A percentile compares a stretch with the other conserved stretches of the same genome.
Conservation (phyloP, 2,888 invertebrate genomes). For the Bruchidius siliquastri region DNA sequence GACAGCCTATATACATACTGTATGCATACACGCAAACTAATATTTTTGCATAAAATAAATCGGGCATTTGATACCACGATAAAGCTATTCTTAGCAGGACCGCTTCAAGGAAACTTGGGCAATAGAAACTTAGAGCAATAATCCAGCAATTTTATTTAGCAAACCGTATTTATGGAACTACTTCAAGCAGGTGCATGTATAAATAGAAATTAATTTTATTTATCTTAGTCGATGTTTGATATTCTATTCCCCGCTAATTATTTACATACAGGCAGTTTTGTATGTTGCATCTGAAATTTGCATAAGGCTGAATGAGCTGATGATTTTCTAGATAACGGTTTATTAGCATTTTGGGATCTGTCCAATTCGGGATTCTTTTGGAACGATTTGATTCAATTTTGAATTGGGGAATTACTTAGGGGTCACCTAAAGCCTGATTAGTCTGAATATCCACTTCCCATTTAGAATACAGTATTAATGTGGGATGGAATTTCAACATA, state of each 20-base stretch:
- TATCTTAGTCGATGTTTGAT: conserved; percentile 13
- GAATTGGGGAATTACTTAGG: neutral
- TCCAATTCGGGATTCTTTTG: neutral
- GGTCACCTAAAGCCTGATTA: neutral
- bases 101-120: neutral
- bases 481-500: no score
- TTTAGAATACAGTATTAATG: no score
- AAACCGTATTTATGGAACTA: conserved; percentile 21
- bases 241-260: neutral
- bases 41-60: neutral
- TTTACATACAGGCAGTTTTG: neutral
- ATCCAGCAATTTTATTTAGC: conserved; percentile 9
- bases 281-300: neutral
- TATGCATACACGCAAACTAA: no score
- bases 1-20: no score
- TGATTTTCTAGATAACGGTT: neutral
- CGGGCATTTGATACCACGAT: neutral
- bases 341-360: neutral
- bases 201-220: conserved; percentile 24
- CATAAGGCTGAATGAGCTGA: neutral
- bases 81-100: neutral
- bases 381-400: neutral
- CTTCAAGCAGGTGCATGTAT: conserved; percentile 24
- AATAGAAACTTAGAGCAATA: neutral
- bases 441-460: no score